Base-by-base conservation (phyloP, 2,113 vertebrate species). In the Oreocharis arfaki region DNA sequence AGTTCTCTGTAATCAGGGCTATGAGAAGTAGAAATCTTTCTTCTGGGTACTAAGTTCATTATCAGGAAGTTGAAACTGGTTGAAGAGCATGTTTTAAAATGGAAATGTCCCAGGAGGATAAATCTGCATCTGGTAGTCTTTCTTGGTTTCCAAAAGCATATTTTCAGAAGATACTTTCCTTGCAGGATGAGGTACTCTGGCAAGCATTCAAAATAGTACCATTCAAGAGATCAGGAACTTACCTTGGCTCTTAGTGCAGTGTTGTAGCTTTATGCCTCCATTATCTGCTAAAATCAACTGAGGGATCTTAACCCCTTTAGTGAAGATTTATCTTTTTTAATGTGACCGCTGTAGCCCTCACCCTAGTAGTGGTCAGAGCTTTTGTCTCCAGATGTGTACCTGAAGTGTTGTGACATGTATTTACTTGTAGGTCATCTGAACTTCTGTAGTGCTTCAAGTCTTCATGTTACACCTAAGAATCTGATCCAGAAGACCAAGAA, bases 351-450 rank as follows among this genome's bases (percentile, higher is more conserved):
- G 17, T 65, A 69, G 22, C 41, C 11, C 11, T 55, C 44, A 33
- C 26, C 4, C 9, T 50, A 27, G 11, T 18, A 13, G 46, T 23
- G 19, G 5, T 50, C 11, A 73, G 24, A 60, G 16, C 35, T 95
- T 79, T 79, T 76, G 23, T 73, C 30, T 79, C 61, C 22, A 44
- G 32, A 56, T 15, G 8, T 11, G 20, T 22, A 44, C 60, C 18
- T 71, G 5, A 80, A 8, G 3, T 26, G 23, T 56, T 0, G 0
- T 15, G 24, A 44, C 39, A 1, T 84, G 8, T 18, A 20, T 53
- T 69, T 56, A 39, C 23, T 81, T 75, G 21, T 8, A 64, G 33
- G 8, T 74, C 41, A 41, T 84, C 24, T 73, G 68, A 65, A 64
- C 19, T 93, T 69, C 37, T 65, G 14, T 49, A 28, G 6, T 53